Percentiles rank a stretch among this genome's conserved stretches.
These are phyloP conservation scores for Indicator indicator DNA, from an alignment of 2,113 vertebrate species.

Conservation along the genomic window DNA sequence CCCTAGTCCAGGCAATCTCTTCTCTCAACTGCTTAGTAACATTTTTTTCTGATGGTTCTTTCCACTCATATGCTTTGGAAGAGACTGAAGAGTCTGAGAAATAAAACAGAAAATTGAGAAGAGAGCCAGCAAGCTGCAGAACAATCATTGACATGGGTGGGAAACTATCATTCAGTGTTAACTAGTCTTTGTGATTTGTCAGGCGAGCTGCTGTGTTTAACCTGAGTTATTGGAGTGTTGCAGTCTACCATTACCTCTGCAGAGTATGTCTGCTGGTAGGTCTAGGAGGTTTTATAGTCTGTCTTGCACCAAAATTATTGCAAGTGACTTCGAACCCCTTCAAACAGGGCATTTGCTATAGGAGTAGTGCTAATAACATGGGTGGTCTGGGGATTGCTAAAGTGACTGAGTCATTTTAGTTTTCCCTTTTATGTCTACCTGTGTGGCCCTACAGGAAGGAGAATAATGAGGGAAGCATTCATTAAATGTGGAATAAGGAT, in stretches of 20 bases:
- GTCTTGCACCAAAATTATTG: conserved; percentile 41
- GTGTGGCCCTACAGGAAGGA: conserved; percentile 55
- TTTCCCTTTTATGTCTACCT: conserved; percentile 66
- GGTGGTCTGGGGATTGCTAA: conserved; percentile 52
- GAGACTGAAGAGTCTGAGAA: background rate
- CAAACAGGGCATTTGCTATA: conserved; percentile 16
- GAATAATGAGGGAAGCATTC: conserved; percentile 61
- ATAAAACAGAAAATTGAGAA: background rate
- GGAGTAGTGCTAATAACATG: conserved; percentile 32
- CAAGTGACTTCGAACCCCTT: conserved; percentile 39
- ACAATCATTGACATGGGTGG: background rate
- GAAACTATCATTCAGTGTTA: background rate
- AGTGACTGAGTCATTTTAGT: conserved; percentile 54
- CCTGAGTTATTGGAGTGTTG: background rate
- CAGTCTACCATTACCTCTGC: background rate
- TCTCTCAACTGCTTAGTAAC: background rate
- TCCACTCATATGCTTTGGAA: background rate
- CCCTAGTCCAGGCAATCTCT: background rate
- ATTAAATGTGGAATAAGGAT: conserved; percentile 62
- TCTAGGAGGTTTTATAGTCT: conserved; percentile 46
- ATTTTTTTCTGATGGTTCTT: background rate
- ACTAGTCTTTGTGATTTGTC: background rate
- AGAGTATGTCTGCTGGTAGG: background rate
- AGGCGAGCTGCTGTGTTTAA: conserved; percentile 12
- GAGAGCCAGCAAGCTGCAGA: background rate